Evolutionary conservation across 1,140 invertebrate genomes (phyloP).

Genomic region (Aleiodes sp.): DNA sequence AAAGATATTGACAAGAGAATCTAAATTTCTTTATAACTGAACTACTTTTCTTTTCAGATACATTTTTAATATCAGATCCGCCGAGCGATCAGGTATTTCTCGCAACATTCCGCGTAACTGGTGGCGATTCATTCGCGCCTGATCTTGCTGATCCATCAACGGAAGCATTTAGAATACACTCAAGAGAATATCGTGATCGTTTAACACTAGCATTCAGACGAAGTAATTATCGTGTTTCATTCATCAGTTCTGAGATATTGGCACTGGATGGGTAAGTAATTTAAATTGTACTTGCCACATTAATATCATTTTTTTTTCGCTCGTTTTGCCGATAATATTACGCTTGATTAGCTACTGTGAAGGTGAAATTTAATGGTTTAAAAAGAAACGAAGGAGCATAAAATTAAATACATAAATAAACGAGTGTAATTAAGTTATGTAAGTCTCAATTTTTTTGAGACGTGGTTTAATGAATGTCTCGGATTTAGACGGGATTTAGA

Average conservation of each 20-base stretch:
- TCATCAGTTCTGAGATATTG: constrained; percentile 75
- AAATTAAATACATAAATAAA: no score
- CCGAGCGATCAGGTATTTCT: constrained; percentile 81
- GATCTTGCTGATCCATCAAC: constrained; percentile 75
- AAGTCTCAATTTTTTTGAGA: no score
- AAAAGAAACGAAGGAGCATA: no score
- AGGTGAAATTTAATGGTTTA: no score
- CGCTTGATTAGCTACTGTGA: no score
- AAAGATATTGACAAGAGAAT: no score
- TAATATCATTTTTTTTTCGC: no score
- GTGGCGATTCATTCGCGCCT: constrained; percentile 73
- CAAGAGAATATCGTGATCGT: constrained; percentile 78
- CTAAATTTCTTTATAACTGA: not conserved
- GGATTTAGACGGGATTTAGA: no score
- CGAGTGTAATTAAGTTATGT: no score
- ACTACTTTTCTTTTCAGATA: constrained; percentile 71
- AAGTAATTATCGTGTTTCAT: constrained; percentile 75
- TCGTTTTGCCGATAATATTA: no score
- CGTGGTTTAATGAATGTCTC: no score
- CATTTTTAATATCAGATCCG: constrained; percentile 79
- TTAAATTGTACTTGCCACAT: not conserved
- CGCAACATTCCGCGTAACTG: constrained; percentile 76
- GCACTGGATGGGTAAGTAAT: constrained; percentile 80
- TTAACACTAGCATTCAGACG: constrained; percentile 79
- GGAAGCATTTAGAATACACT: constrained; percentile 71